Evolutionary conservation across 2,113 vertebrate species (phyloP).

Genomic region (Lutjanus erythropterus): DNA sequence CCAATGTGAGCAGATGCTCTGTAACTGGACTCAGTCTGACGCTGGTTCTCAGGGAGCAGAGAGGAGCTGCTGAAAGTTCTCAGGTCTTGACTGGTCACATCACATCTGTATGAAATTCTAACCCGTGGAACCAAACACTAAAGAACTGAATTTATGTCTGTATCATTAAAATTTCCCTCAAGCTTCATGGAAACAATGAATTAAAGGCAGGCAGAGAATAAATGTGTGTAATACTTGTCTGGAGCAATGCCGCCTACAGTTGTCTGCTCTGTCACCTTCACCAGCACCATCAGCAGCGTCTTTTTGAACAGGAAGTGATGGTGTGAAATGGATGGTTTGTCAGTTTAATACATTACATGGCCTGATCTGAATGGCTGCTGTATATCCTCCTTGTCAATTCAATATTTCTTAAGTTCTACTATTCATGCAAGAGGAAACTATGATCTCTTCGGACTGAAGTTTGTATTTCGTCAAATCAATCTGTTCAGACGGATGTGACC

Average conservation of each 20-base stretch:
- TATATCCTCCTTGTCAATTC: neutral
- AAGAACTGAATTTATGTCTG: conserved; percentile 16
- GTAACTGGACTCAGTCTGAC: neutral
- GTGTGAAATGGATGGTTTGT: neutral
- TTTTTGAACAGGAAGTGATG: neutral
- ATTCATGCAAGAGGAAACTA: neutral
- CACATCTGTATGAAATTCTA: conserved; percentile 13
- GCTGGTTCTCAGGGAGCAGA: neutral
- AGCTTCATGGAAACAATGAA: conserved; percentile 43
- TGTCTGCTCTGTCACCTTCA: conserved; percentile 9
- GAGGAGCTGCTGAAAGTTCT: neutral
- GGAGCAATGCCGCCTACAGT: conserved; percentile 11
- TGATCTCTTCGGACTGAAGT: neutral
- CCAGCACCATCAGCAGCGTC: neutral
- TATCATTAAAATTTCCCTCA: conserved; percentile 46
- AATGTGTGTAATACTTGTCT: conserved; percentile 43
- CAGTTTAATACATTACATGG: neutral
- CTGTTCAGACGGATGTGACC: neutral
- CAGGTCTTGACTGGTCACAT: neutral
- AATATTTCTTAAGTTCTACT: neutral
- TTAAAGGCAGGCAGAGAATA: conserved; percentile 38
- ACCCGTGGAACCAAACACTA: neutral
- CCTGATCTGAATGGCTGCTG: neutral
- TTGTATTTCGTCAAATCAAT: neutral
- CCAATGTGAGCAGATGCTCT: neutral